Percentiles rank a stretch among this genome's conserved stretches.
Conservation (phyloP, 1,140 invertebrate species). For the Drosophila hydei region DNA sequence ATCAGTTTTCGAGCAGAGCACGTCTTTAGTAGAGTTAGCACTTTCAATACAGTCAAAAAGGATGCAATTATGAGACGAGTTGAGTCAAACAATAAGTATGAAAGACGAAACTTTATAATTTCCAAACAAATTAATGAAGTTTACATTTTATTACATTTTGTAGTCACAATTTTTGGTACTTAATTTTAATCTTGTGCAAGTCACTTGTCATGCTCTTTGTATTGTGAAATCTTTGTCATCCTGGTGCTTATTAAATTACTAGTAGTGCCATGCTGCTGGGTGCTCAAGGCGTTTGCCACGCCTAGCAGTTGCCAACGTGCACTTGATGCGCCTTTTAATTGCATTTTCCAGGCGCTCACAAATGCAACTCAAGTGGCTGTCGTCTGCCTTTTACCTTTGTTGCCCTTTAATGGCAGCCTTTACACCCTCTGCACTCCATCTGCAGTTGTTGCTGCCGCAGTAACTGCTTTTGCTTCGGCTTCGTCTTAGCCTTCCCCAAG, state of each 20-base stretch:
- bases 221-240: slow-evolving; percentile 53
- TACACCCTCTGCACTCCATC: background rate
- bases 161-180: slow-evolving; percentile 61
- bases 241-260: slow-evolving; percentile 74
- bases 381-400: slow-evolving; percentile 43
- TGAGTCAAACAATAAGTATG: too few species aligned
- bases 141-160: slow-evolving; percentile 22
- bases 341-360: slow-evolving; percentile 66
- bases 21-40: too few species aligned
- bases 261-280: slow-evolving; percentile 4
- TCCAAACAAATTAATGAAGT: background rate
- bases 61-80: too few species aligned
- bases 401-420: slow-evolving; percentile 6
- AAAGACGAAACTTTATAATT: background rate
- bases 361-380: slow-evolving; percentile 69
- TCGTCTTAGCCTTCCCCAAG: background rate
- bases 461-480: slow-evolving; percentile 1
- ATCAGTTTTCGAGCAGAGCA: too few species aligned
- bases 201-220: slow-evolving; percentile 56
- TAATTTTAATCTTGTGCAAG: slow-evolving; percentile 58
- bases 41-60: too few species aligned
- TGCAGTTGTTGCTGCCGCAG: background rate
- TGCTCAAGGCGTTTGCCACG: slow-evolving; percentile 27
- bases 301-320: slow-evolving; percentile 23
- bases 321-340: slow-evolving; percentile 67